Evolutionary conservation across 1,140 invertebrate species (phyloP).

Genomic region (Colletes gigas): DNA sequence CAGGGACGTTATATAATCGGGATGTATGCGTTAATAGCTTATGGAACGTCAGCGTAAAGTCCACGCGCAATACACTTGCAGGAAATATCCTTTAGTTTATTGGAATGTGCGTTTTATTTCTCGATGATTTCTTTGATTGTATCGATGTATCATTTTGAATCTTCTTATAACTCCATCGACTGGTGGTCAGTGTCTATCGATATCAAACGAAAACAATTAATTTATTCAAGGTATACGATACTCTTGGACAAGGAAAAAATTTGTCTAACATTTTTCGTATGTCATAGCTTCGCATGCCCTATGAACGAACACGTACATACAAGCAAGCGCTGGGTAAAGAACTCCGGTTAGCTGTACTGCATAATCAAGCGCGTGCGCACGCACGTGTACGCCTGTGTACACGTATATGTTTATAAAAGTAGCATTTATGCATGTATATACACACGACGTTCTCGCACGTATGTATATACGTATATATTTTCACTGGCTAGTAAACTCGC

Average conservation of each 20-base stretch:
- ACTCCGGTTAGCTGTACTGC: slow-evolving; percentile 40
- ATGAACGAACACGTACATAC: slow-evolving; percentile 15
- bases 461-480: neutral
- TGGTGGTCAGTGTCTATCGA: neutral
- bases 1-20: slow-evolving; percentile 71
- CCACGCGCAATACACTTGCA: slow-evolving; percentile 7
- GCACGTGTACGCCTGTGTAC: slow-evolving; percentile 35
- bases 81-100: neutral
- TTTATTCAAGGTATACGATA: neutral
- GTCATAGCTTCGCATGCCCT: neutral
- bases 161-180: neutral
- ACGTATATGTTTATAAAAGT: slow-evolving; percentile 28
- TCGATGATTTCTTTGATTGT: neutral
- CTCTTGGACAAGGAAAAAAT: neutral
- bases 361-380: slow-evolving; percentile 57
- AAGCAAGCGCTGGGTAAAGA: slow-evolving; percentile 43
- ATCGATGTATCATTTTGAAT: neutral
- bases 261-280: neutral
- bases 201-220: neutral
- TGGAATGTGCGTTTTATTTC: neutral
- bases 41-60: slow-evolving; percentile 52
- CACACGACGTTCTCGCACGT: neutral
- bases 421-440: neutral
- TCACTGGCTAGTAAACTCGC: slow-evolving; percentile 21
- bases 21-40: slow-evolving; percentile 68